Conservation (phyloP, 2,888 invertebrate genomes). For the Eristalis arbustorum region DNA sequence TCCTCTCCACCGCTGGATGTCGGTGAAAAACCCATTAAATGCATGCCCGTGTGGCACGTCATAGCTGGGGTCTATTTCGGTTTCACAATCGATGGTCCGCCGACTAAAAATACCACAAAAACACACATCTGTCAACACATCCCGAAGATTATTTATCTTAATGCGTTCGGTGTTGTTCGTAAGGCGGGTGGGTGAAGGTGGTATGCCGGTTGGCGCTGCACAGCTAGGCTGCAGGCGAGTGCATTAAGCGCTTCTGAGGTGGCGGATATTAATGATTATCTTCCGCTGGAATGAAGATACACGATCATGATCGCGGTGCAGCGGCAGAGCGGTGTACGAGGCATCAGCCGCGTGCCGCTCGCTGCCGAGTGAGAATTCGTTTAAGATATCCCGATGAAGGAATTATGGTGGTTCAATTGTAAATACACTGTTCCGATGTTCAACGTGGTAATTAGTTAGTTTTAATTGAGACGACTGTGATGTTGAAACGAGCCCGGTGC, state of each 20-base stretch:
- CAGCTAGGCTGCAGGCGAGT: constrained; percentile 3
- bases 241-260: constrained; percentile 40
- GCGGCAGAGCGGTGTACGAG: background rate
- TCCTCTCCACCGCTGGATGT: background rate
- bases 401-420: constrained; percentile 65
- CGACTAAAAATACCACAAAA: constrained; percentile 56
- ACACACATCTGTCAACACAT: constrained; percentile 60
- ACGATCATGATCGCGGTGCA: background rate
- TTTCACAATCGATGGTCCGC: constrained; percentile 42
- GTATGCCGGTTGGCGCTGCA: constrained; percentile 8
- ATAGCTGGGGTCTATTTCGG: constrained; percentile 53
- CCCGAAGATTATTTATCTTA: constrained; percentile 57
- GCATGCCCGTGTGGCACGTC: constrained; percentile 4
- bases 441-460: constrained; percentile 61
- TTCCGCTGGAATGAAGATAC: constrained; percentile 63
- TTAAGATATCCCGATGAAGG: constrained; percentile 57
- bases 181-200: background rate
- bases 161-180: constrained; percentile 42
- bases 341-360: constrained; percentile 8
- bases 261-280: constrained; percentile 64
- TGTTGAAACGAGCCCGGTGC: background rate
- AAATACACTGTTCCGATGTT: constrained; percentile 59
- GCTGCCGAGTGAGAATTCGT: constrained; percentile 23
- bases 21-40: constrained; percentile 42
- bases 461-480: constrained; percentile 44